Base-by-base conservation (phyloP, 92 coral and sea anemone genomes). In the Siderastrea siderea region DNA sequence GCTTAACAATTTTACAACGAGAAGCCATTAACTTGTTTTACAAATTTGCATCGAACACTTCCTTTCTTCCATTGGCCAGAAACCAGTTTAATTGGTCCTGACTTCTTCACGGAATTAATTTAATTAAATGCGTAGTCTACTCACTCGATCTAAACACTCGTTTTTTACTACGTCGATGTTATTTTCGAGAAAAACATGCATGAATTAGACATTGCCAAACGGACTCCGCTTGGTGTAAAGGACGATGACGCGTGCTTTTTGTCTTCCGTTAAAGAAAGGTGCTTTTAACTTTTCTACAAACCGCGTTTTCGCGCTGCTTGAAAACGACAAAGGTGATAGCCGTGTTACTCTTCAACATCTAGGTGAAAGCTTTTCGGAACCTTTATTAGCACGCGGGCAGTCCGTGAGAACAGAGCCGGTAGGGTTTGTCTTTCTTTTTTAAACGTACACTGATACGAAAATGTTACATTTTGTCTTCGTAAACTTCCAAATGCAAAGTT, bases 181-280 rank as follows among this genome's bases (percentile, higher is more conserved):
- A 47, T 47, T 79, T 43, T 73, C 62, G 62, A 74, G 64, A 15
- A 55, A 81, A 82, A 82, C 86, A 82, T 82, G 86, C 75, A 82
- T 82, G 75, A 84, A 73, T 84, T 84, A 84, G 58, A 64, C 44
- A 72, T 75, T 73, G 62, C 46, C 71, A 51, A 50, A 48, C 62
- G 17, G 47, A 38, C n/a, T 38, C 63, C 52, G 58, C 43, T 47
- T 9, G 46, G 49, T 0, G 14, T 38, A 16, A 7, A 74, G 38
- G 38, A 26, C 6, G 61, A 84, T 84, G 87, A 73, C 80, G 5
- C 74, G 80, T 15, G 87, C 80, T 13, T 84, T 81, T 10, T 84
- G 87, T 16, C 73, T 84, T 63, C 87, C 87, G 53, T 54, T 84
- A 60, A 73, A 73, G 64, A 84, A 84, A 43, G 71, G 81, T 49